Evolutionary conservation across 2,113 vertebrate genomes (phyloP).

Genomic region (Mobula birostris): DNA sequence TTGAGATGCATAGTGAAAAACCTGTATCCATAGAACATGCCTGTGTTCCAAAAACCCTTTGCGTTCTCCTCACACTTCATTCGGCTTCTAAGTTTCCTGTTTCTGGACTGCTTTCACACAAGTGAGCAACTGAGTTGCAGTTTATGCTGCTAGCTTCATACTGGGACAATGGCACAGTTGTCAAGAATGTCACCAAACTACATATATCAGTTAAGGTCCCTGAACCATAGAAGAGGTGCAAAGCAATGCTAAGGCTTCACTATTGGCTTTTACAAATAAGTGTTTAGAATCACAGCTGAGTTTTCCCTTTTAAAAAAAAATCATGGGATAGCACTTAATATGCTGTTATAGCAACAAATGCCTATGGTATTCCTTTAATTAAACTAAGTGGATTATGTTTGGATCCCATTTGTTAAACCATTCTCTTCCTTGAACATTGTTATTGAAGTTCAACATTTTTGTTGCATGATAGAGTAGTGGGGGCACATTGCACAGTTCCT

Average conservation of each 20-base stretch:
- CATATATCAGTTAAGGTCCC: conserved; percentile 61
- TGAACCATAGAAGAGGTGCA: conserved; percentile 58
- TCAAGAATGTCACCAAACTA: conserved; percentile 62
- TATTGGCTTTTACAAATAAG: conserved; percentile 55
- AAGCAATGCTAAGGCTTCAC: conserved; percentile 52
- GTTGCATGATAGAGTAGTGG: conserved; percentile 50
- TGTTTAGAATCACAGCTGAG: neutral
- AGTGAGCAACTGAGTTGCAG: conserved; percentile 48
- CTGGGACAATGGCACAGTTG: conserved; percentile 55
- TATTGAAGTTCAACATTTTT: neutral
- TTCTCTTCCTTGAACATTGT: conserved; percentile 39
- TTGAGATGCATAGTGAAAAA: neutral
- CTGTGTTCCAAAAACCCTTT: conserved; percentile 51
- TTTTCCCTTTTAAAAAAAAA: neutral
- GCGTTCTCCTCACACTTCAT: conserved; percentile 53
- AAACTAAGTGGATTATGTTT: conserved; percentile 58
- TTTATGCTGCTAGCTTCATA: conserved; percentile 42
- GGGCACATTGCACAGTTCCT: conserved; percentile 65
- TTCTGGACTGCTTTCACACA: conserved; percentile 47
- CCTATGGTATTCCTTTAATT: conserved; percentile 62
- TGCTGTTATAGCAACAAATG: conserved; percentile 54
- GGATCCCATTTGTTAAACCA: conserved; percentile 52
- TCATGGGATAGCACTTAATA: conserved; percentile 52
- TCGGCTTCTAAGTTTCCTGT: conserved; percentile 60
- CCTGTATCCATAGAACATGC: conserved; percentile 34